These are phyloP conservation scores for Phodopus roborovskii DNA, from an alignment of 2,113 vertebrate genomes.

Conservation along the genomic window DNA sequence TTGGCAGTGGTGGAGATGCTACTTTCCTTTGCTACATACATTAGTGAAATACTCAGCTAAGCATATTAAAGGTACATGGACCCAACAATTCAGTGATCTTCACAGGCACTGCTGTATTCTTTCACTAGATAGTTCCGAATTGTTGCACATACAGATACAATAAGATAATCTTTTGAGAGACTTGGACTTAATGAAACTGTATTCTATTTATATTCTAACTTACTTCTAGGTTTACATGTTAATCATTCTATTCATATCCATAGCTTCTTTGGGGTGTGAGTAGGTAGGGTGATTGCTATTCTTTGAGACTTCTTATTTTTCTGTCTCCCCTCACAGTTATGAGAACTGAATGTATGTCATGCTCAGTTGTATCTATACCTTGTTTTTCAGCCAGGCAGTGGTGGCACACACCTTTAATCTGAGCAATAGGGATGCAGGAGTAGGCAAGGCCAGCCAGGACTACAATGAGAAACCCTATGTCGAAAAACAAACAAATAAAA, in stretches of 20 bases:
- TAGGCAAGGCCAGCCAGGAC: no score
- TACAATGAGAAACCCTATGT: neutral
- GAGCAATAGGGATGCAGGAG: no score
- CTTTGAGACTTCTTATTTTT: neutral
- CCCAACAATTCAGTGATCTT: neutral
- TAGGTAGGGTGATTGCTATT: neutral
- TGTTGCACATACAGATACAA: neutral
- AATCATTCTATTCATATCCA: conserved; percentile 17
- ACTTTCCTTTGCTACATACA: conserved; percentile 47
- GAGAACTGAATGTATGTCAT: neutral
- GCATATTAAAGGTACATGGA: neutral
- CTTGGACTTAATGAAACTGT: conserved; percentile 14
- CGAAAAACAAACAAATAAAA: neutral
- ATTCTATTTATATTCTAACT: conserved; percentile 43
- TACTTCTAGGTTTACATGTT: conserved; percentile 34
- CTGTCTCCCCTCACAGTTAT: neutral
- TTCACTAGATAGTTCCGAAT: neutral
- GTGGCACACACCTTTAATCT: no score
- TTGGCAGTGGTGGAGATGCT: neutral
- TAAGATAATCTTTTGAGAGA: neutral
- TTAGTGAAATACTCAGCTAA: conserved; percentile 23
- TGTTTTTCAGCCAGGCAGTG: no score
- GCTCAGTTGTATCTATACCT: neutral
- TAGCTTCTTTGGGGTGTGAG: neutral
- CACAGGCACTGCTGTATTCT: neutral